Conservation (phyloP, 2,113 vertebrate genomes). For the Hipposideros armiger region DNA sequence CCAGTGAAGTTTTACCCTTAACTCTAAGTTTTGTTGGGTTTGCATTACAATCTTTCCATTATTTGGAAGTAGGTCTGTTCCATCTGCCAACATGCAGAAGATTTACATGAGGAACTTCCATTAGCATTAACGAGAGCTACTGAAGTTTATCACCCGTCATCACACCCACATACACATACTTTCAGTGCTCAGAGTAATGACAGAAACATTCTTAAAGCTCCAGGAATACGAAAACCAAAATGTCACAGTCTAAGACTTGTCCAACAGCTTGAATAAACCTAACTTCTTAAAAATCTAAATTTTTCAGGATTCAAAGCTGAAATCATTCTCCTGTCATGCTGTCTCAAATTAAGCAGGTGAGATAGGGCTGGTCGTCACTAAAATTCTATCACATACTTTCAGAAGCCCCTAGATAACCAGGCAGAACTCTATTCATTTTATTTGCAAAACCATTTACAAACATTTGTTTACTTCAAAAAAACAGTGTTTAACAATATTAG, state of each 20-base stretch:
- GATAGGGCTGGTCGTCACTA: not conserved
- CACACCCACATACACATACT: conserved; percentile 12
- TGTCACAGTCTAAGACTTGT: conserved; percentile 27
- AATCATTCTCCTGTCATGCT: conserved; percentile 22
- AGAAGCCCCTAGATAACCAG: conserved; percentile 36
- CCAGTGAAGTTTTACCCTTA: conserved; percentile 6
- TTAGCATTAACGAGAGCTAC: conserved; percentile 35
- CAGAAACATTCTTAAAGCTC: conserved; percentile 12
- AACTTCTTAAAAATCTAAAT: conserved; percentile 68
- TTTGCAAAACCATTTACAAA: conserved; percentile 6
- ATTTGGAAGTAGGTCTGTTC: not conserved
- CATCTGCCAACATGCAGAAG: conserved; percentile 23
- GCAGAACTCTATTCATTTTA: conserved; percentile 10
- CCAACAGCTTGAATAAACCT: conserved; percentile 33
- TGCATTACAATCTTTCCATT: conserved; percentile 64
- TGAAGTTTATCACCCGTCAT: conserved; percentile 41
- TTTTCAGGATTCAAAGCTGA: conserved; percentile 32
- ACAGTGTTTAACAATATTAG: conserved; percentile 29
- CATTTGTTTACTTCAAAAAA: not conserved
- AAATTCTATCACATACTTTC: not conserved
- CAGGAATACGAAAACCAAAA: not conserved
- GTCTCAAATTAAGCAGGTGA: conserved; percentile 20
- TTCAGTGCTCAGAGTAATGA: not conserved
- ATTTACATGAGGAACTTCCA: conserved; percentile 4
- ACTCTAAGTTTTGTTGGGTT: not conserved